Conservation (phyloP, 1,140 invertebrate species). For the Homalodisca vitripennis region DNA sequence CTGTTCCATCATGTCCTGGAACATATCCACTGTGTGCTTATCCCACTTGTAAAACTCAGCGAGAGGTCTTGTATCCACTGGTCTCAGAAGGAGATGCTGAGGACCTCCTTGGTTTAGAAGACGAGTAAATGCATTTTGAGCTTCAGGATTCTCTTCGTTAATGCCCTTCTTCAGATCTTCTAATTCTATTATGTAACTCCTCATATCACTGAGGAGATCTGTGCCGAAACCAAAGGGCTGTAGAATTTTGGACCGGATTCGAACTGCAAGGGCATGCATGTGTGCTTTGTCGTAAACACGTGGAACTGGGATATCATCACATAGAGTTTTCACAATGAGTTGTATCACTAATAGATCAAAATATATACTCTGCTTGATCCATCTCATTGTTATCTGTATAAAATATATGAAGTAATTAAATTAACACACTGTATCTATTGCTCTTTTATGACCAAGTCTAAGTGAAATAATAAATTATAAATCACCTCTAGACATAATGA, state of each 20-base stretch:
- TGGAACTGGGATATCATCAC: background rate
- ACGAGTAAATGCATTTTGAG: background rate
- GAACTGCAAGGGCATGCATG: background rate
- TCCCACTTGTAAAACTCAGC: background rate
- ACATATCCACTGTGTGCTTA: background rate
- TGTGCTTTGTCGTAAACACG: slow-evolving; percentile 4
- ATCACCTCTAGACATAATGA: too few species aligned
- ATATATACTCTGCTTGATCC: too few species aligned
- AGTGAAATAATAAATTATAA: too few species aligned
- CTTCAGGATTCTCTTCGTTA: background rate
- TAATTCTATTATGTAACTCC: background rate
- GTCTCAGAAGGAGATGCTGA: background rate
- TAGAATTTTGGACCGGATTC: background rate
- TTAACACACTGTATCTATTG: too few species aligned
- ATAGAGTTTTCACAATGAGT: too few species aligned
- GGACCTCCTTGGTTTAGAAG: background rate
- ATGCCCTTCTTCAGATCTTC: background rate
- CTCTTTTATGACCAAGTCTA: too few species aligned
- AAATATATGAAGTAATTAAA: too few species aligned
- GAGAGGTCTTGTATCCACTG: background rate
- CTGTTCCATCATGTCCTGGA: slow-evolving; percentile 12
- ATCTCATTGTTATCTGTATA: too few species aligned
- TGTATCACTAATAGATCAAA: too few species aligned
- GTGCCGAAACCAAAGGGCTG: background rate
- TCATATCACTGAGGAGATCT: slow-evolving; percentile 4